Conservation (phyloP, 2,797 vertebrate species). For the Crocidura indochinensis region DNA sequence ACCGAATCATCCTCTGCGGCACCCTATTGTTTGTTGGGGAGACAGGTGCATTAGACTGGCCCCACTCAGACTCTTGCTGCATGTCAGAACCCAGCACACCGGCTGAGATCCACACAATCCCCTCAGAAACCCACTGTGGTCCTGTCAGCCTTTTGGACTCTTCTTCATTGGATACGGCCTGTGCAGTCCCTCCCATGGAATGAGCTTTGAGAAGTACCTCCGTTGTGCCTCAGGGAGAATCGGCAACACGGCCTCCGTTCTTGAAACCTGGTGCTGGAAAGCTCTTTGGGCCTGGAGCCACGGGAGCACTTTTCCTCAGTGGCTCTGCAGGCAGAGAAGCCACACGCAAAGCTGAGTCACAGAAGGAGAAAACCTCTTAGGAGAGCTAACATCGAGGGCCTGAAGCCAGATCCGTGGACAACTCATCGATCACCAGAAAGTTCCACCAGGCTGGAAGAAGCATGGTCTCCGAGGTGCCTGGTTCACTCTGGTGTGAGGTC, state of each 20-base stretch:
- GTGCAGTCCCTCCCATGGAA: slow-evolving; percentile 41
- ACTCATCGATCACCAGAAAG: slow-evolving; percentile 55
- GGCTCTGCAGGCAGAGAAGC: slow-evolving; percentile 57
- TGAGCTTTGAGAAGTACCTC: slow-evolving; percentile 44
- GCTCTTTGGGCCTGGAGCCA: slow-evolving; percentile 60
- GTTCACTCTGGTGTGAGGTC: neutral
- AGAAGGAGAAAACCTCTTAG: neutral
- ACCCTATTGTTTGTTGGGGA: slow-evolving; percentile 47
- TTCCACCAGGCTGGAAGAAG: slow-evolving; percentile 68
- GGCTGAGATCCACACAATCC: slow-evolving; percentile 76
- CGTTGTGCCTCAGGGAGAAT: slow-evolving; percentile 34
- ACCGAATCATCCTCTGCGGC: slow-evolving; percentile 76
- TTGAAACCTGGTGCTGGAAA: slow-evolving; percentile 71
- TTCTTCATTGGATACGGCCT: slow-evolving; percentile 66
- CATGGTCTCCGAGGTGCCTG: neutral
- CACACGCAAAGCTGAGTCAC: slow-evolving; percentile 66
- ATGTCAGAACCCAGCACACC: slow-evolving; percentile 68
- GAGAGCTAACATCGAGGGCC: neutral
- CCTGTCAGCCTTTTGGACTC: slow-evolving; percentile 54
- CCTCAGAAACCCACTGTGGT: slow-evolving; percentile 77
- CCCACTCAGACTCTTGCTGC: slow-evolving; percentile 33
- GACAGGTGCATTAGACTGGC: slow-evolving; percentile 81
- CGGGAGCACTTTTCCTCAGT: slow-evolving; percentile 58
- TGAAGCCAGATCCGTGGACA: slow-evolving; percentile 57
- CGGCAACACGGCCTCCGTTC: neutral